These are phyloP conservation scores for Cuniculus paca DNA, from an alignment of 2,797 vertebrate genomes.

Conservation along the genomic window DNA sequence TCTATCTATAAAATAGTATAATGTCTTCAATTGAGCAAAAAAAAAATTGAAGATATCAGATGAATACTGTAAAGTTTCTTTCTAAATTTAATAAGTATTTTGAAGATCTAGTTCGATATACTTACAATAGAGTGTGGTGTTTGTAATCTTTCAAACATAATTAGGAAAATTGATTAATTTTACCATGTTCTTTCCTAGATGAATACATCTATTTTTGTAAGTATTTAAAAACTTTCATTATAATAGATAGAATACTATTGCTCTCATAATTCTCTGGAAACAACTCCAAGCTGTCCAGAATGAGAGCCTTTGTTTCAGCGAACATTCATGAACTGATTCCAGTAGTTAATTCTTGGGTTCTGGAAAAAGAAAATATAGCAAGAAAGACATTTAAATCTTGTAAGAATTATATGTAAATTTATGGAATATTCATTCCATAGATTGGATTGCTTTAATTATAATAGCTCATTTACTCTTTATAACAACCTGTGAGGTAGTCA, in stretches of 20 bases:
- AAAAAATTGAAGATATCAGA: neutral
- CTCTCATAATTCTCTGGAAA: neutral
- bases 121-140: neutral
- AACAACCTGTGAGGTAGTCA: neutral
- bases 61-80: neutral
- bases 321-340: too few relatives aligned
- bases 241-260: too few relatives aligned
- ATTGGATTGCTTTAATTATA: neutral
- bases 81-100: neutral
- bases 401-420: neutral
- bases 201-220: neutral
- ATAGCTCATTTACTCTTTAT: neutral
- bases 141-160: neutral
- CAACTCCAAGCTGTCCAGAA: neutral
- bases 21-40: neutral
- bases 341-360: neutral
- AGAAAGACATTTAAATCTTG: fast-evolving
- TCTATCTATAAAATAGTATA: neutral
- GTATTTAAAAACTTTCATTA: neutral
- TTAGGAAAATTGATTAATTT: neutral
- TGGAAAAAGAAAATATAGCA: neutral
- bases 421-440: too few relatives aligned
- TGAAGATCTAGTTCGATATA: neutral
- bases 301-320: neutral
- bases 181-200: neutral